Evolutionary conservation across 2,113 vertebrate species (phyloP).

Genomic region (Platichthys stellatus): DNA sequence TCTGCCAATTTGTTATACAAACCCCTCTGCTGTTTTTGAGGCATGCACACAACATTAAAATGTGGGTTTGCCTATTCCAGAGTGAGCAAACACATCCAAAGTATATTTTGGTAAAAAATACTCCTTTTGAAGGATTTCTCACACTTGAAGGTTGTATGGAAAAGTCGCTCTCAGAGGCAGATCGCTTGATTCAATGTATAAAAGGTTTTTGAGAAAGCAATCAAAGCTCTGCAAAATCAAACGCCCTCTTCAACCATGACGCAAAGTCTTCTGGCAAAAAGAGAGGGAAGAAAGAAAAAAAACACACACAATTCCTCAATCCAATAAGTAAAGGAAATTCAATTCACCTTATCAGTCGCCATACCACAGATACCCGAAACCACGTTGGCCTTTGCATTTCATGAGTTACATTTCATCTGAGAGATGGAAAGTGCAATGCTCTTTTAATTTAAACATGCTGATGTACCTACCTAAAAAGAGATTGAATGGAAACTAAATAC

Average conservation of each 20-base stretch:
- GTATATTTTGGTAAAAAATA: neutral
- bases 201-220: conserved; percentile 45
- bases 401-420: conserved; percentile 38
- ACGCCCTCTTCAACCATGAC: conserved; percentile 22
- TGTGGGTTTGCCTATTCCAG: conserved; percentile 1
- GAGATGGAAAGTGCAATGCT: conserved; percentile 9
- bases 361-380: conserved; percentile 41
- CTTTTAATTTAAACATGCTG: conserved; percentile 9
- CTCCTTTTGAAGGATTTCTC: conserved; percentile 13
- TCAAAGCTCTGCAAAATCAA: conserved; percentile 47
- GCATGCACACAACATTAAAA: neutral
- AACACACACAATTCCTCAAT: conserved; percentile 12
- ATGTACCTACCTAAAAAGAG: neutral
- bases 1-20: neutral
- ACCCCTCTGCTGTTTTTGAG: neutral
- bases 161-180: conserved; percentile 14
- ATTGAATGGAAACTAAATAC: conserved; percentile 10
- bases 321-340: conserved; percentile 35
- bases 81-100: conserved; percentile 27
- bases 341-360: conserved; percentile 52
- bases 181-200: conserved; percentile 33
- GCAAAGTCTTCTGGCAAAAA: neutral
- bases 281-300: too few species aligned
- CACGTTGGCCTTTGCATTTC: conserved; percentile 30
- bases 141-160: conserved; percentile 36